Conservation (phyloP, 2,797 vertebrate genomes). For the Podargus strigoides region DNA sequence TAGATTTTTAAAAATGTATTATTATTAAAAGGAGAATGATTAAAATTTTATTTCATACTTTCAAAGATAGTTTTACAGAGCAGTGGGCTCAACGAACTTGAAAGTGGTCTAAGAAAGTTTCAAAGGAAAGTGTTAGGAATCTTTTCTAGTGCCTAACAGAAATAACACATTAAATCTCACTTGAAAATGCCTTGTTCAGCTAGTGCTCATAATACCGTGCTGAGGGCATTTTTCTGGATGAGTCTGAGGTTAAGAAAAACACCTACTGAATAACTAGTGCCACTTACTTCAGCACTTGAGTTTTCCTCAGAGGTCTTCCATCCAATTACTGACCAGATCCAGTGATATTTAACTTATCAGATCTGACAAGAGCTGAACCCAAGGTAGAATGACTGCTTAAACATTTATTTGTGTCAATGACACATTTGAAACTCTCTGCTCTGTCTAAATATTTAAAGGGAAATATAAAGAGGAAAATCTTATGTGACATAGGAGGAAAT, state of each 20-base stretch:
- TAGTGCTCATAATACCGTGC: neutral
- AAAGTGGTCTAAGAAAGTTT: neutral
- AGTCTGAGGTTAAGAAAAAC: slow-evolving; percentile 49
- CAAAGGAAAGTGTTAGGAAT: neutral
- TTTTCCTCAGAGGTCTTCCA: slow-evolving; percentile 63
- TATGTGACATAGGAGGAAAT: slow-evolving; percentile 57
- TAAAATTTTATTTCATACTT: neutral
- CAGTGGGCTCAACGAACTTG: neutral
- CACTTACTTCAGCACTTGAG: slow-evolving; percentile 40
- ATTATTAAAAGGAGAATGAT: neutral
- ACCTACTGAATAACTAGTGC: slow-evolving; percentile 45
- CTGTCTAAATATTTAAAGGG: slow-evolving; percentile 66
- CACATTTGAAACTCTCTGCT: slow-evolving; percentile 58
- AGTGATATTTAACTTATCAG: slow-evolving; percentile 55
- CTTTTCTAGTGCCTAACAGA: neutral
- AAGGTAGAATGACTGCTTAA: slow-evolving; percentile 65
- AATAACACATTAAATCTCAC: neutral
- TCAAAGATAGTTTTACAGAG: neutral
- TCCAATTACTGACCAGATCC: slow-evolving; percentile 64
- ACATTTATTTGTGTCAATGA: slow-evolving; percentile 71
- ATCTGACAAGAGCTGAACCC: slow-evolving; percentile 65
- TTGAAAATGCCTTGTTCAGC: slow-evolving; percentile 18
- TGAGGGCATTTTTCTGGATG: slow-evolving; percentile 27
- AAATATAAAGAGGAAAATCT: slow-evolving; percentile 56
- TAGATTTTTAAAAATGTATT: neutral